Evolutionary conservation across 2,797 vertebrate genomes (phyloP).

Genomic region (Dicrostonyx torquatus): DNA sequence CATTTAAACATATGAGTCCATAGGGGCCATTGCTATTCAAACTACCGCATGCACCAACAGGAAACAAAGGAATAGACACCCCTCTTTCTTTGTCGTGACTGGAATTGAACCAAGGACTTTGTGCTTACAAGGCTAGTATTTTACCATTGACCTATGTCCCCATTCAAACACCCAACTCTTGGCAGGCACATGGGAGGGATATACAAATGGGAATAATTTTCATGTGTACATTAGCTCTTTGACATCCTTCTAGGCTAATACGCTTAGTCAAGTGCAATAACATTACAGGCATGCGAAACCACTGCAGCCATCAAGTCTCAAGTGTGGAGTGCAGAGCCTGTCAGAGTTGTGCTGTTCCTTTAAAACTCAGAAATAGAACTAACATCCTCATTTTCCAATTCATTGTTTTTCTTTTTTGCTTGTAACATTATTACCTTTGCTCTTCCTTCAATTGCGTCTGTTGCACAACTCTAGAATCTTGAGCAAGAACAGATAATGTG

Average conservation of each 20-base stretch:
- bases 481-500: not conserved
- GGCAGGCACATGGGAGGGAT: not conserved
- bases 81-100: not conserved
- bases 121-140: not conserved
- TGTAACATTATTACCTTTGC: not conserved
- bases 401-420: not conserved
- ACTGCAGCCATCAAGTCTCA: not conserved
- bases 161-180: not conserved
- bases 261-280: not conserved
- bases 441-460: not conserved
- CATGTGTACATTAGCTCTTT: not conserved
- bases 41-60: not conserved
- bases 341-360: not conserved
- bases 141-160: not conserved
- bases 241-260: not conserved
- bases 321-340: not conserved
- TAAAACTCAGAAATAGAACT: not conserved
- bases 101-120: not conserved
- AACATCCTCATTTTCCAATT: not conserved
- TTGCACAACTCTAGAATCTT: not conserved
- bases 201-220: not conserved
- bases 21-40: not conserved
- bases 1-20: not conserved
- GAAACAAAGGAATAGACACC: not conserved
- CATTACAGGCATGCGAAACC: not conserved